Evolutionary conservation across 1,140 invertebrate species (phyloP).

Genomic region (Tetramorium simillimum): DNA sequence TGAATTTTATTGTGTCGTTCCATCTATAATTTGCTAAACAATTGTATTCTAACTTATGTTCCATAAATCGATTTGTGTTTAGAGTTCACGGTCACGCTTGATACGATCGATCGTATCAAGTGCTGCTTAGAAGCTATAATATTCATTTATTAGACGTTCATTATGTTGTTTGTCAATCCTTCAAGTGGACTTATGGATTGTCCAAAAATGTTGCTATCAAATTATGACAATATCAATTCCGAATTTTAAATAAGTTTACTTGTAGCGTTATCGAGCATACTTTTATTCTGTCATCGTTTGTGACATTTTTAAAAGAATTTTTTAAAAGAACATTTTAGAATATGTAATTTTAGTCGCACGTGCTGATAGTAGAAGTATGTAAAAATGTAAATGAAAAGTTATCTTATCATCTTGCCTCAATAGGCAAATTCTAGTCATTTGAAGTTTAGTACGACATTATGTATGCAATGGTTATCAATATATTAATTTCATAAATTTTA

Average conservation of each 20-base stretch:
- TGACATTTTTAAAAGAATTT: background rate
- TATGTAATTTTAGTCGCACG: background rate
- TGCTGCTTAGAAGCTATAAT: background rate
- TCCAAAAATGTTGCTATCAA: background rate
- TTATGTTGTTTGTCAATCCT: background rate
- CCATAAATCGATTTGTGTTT: background rate
- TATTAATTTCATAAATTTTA: background rate
- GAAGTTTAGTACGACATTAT: background rate
- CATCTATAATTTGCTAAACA: background rate
- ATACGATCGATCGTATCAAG: slow-evolving; percentile 45
- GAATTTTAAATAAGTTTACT: background rate
- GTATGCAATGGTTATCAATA: background rate
- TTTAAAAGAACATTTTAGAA: background rate
- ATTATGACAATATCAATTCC: background rate
- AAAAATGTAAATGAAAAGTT: background rate
- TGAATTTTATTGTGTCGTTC: background rate
- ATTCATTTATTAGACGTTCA: background rate
- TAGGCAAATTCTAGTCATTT: background rate
- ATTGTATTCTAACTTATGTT: background rate
- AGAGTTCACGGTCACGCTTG: slow-evolving; percentile 44
- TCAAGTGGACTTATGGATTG: background rate
- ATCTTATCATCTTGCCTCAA: background rate
- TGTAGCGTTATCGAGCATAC: background rate
- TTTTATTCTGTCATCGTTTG: background rate
- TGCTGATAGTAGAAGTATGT: background rate